These are phyloP conservation scores for Trinorchestia longiramus DNA, from an alignment of 1,140 invertebrate genomes.

Conservation along the genomic window DNA sequence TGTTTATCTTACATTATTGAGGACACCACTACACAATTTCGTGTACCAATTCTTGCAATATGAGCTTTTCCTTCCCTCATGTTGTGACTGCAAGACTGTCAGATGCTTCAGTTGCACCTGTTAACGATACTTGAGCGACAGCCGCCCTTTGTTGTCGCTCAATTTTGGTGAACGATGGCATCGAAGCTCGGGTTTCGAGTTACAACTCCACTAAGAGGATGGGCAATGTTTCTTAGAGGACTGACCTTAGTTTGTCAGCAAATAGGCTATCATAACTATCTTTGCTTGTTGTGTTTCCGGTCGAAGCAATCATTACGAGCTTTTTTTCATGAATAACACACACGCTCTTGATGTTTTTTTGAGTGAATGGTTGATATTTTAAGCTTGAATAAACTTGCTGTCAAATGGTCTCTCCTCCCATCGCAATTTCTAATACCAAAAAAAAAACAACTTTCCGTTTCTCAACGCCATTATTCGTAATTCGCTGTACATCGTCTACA, in stretches of 20 bases:
- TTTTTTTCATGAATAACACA: not conserved
- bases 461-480: not conserved
- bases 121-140: not conserved
- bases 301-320: not conserved
- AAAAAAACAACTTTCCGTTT: not conserved
- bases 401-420: not conserved
- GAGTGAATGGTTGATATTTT: not conserved
- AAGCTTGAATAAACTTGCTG: not conserved
- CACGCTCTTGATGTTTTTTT: not conserved
- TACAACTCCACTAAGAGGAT: not conserved
- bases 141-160: not conserved
- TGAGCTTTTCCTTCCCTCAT: not conserved
- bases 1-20: not conserved
- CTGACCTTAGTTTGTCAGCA: not conserved
- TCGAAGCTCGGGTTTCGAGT: not conserved
- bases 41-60: not conserved
- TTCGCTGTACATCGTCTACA: not conserved
- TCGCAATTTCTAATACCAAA: not conserved
- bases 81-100: not conserved
- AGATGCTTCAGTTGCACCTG: not conserved
- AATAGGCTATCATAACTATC: not conserved
- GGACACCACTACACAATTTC: not conserved
- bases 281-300: not conserved
- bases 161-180: not conserved
- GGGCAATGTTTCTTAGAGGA: not conserved